phyloP scores from a whole-genome alignment of 2,113 vertebrate genomes.

The Cavia aperea region DNA sequence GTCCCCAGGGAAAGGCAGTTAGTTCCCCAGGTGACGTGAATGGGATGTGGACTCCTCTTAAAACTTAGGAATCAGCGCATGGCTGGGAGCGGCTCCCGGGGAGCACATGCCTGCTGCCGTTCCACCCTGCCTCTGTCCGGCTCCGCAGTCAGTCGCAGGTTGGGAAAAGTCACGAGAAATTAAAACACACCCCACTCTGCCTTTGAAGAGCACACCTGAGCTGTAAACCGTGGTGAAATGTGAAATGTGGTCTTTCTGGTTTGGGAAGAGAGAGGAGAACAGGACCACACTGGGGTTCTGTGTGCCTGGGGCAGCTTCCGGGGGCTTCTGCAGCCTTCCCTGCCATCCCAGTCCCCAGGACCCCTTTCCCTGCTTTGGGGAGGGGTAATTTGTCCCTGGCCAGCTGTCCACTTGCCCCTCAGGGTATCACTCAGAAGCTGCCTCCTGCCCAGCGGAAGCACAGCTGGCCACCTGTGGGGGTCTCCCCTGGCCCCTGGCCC shows the following conservation, averaged over 20 bases:
- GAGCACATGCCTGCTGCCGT: neutral
- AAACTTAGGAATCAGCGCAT: neutral
- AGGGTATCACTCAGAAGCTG: neutral
- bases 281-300: neutral
- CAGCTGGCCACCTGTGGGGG: neutral
- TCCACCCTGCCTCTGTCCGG: too few species aligned
- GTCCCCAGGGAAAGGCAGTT: neutral
- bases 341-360: neutral
- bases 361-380: neutral
- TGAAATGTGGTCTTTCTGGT: constrained; percentile 61
- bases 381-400: fast-evolving
- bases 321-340: neutral
- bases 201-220: constrained; percentile 43
- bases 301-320: neutral
- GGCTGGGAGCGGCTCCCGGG: neutral
- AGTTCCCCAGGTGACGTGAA: neutral
- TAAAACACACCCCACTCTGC: neutral
- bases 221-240: neutral
- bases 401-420: neutral
- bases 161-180: constrained; percentile 29
- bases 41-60: neutral
- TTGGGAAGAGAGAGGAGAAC: neutral
- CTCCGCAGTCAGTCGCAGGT: neutral
- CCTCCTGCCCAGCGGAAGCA: neutral
- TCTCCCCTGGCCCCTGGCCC: fast-evolving